Evolutionary conservation across 1,140 invertebrate genomes (phyloP), one percentile per base, ranked within the genome.

Genomic region (Brachionus manjavacas): DNA sequence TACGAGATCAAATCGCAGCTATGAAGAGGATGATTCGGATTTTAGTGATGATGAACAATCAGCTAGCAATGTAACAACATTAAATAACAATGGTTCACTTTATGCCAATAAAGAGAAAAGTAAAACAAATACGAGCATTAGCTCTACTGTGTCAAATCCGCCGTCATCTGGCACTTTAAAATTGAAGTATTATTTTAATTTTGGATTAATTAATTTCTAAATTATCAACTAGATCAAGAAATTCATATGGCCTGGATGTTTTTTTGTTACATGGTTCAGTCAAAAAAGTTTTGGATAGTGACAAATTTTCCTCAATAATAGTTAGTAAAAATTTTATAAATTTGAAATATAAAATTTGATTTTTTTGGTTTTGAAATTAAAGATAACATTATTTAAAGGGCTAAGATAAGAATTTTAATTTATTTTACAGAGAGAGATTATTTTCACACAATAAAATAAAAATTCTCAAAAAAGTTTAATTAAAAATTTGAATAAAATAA

Each of bases 181-280:
- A 76, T 4, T 72, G 12, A 76, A 76, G 72, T 76, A 76, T 43
- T 49, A 52, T 49, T 76, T 28, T 28, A 25, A 76, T 52, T 49
- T 43, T 25, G 11, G n/a, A 16, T 74, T 20, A 41, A 35, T 41
- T 20, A 35, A 41, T 43, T 41, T 41, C n/a, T 16, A 41, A 28
- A 23, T 25, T 23, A 20, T 60, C 9, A 49, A 25, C 6, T 23
- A 81, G 79, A 64, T 23, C 16, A 20, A 81, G 52, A 68, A 81
- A 81, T 68, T 64, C 64, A 1, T 81, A 81, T 68, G 64, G 79
- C 31, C n/a, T 81, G 20, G 79, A 81, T 64, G 79, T 68, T 28
- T 81, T 64, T 68, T 81, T 81, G 52, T 16, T 81, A 16, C 52
- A 68, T 64, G 79, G 79, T 12, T 23, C 79, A 43, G 64, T 68